Percentiles rank a stretch among this genome's conserved stretches.
Conservation (phyloP, 2,888 invertebrate species). For the Ametastegia equiseti region DNA sequence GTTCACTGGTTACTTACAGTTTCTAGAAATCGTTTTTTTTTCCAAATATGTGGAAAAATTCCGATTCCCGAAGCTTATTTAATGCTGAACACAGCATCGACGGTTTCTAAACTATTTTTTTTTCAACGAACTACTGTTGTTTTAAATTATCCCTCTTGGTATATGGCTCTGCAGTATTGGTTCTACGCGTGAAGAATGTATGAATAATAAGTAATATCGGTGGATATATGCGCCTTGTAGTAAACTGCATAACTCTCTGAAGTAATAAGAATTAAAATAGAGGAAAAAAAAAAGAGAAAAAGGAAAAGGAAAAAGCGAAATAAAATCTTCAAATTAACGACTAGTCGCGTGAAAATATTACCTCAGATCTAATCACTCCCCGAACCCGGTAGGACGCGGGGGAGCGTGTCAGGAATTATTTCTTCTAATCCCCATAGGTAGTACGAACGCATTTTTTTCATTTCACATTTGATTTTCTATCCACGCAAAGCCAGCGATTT, state of each 20-base stretch:
- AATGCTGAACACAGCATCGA: too few relatives aligned
- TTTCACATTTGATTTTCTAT: neutral
- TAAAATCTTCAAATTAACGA: constrained; percentile 3
- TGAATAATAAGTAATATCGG: constrained; percentile 20
- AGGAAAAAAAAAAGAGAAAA: neutral
- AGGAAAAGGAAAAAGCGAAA: neutral
- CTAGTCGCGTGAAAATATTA: constrained; percentile 4
- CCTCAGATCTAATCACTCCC: neutral
- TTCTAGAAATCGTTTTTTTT: too few relatives aligned
- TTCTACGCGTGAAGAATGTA: neutral
- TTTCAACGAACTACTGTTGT: too few relatives aligned
- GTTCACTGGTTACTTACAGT: too few relatives aligned
- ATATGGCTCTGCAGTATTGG: neutral
- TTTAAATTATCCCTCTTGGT: neutral
- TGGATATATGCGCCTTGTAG: neutral
- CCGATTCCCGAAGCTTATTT: too few relatives aligned
- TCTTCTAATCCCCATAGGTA: neutral
- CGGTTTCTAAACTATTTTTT: too few relatives aligned
- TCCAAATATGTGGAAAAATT: too few relatives aligned
- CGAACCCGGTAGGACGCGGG: neutral
- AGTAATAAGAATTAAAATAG: neutral
- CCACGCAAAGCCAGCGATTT: neutral
- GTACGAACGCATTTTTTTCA: too few relatives aligned
- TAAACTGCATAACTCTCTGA: neutral
- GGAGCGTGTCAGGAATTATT: constrained; percentile 22